Conservation (phyloP, 1,140 invertebrate species). For the Trichonephila clavata region DNA sequence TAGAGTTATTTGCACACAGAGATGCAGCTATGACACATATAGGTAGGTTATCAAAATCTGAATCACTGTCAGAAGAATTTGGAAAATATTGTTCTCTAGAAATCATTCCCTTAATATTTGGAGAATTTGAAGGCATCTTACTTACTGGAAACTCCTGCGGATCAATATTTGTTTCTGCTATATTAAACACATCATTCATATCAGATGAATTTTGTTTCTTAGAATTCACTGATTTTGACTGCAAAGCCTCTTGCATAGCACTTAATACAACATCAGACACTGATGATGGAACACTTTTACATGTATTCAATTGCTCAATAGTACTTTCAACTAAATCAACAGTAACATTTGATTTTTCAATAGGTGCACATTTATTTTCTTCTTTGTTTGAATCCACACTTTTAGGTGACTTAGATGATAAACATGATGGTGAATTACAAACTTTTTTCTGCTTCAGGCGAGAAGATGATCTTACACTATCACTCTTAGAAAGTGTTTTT, state of each 20-base stretch:
- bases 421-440: slow-evolving; percentile 4
- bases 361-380: neutral
- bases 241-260: slow-evolving; percentile 32
- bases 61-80: slow-evolving; percentile 10
- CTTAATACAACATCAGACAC: slow-evolving; percentile 30
- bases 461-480: slow-evolving; percentile 1
- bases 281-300: slow-evolving; percentile 2
- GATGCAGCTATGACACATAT: neutral
- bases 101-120: neutral
- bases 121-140: neutral
- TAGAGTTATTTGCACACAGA: neutral
- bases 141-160: neutral
- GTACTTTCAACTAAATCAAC: neutral
- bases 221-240: neutral
- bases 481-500: neutral
- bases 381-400: neutral
- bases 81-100: slow-evolving; percentile 20
- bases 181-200: neutral
- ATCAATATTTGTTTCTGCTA: neutral
- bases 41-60: slow-evolving; percentile 14
- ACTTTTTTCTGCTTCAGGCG: neutral
- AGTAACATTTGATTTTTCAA: neutral
- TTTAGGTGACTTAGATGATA: neutral
- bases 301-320: neutral
- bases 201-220: neutral